Evolutionary conservation across 2,797 vertebrate genomes (phyloP).

Genomic region (Falco columbarius): DNA sequence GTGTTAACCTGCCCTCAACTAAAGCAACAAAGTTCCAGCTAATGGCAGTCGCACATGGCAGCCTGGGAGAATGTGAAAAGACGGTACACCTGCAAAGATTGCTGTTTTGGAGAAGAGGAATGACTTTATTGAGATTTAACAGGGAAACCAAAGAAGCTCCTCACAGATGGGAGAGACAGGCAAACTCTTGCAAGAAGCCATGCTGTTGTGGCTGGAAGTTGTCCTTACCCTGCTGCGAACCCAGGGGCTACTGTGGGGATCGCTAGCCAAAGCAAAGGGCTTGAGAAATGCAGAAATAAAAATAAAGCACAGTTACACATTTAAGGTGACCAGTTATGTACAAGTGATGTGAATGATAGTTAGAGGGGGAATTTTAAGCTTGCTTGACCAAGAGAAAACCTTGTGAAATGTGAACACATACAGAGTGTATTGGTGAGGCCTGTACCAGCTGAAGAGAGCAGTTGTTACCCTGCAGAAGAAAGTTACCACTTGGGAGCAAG

Average conservation of each 20-base stretch:
- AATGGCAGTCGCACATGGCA: accelerated
- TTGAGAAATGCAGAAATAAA: background rate
- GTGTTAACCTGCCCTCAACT: background rate
- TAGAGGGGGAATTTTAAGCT: background rate
- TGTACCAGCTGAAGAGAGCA: background rate
- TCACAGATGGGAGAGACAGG: background rate
- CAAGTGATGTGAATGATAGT: background rate
- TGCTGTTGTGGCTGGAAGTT: background rate
- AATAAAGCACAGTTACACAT: background rate
- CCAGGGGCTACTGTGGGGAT: background rate
- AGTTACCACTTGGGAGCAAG: background rate
- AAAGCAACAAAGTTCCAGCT: background rate
- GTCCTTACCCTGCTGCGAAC: background rate
- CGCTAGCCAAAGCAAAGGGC: background rate
- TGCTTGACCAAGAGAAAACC: background rate
- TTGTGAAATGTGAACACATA: background rate
- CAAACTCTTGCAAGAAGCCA: background rate
- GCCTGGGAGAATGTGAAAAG: background rate
- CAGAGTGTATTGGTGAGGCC: background rate
- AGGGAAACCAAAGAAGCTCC: background rate
- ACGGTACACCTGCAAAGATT: background rate
- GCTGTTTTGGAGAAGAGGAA: background rate
- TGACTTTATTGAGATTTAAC: background rate
- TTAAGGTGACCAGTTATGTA: background rate
- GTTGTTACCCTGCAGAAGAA: accelerated